Evolutionary conservation across 2,888 invertebrate genomes (phyloP).

Genomic region (Venusia cambrica): DNA sequence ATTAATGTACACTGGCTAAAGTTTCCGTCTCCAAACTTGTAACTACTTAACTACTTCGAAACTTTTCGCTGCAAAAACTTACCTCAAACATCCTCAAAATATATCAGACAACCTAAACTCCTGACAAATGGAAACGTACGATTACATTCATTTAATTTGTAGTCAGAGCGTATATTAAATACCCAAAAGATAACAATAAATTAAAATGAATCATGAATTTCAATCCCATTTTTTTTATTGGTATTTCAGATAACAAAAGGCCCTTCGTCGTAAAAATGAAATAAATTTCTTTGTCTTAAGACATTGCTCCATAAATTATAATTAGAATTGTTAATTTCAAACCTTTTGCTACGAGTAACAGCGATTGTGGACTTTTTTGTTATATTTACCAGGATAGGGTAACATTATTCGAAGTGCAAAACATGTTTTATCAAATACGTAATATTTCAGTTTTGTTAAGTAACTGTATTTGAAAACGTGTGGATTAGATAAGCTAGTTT

Average conservation of each 20-base stretch:
- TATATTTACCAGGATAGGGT: constrained; percentile 2
- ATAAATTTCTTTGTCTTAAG: constrained; percentile 14
- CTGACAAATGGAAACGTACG: no score
- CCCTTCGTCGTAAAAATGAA: constrained; percentile 12
- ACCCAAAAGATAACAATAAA: constrained; percentile 17
- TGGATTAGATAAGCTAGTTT: background rate
- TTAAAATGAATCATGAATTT: constrained; percentile 17
- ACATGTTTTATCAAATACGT: no score
- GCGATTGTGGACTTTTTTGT: constrained; percentile 4
- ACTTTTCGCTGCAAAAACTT: constrained; percentile 32
- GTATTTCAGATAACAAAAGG: constrained; percentile 13
- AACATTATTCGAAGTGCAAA: no score
- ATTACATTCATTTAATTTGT: no score
- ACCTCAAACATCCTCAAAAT: no score
- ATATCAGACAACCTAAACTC: no score
- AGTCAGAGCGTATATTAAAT: constrained; percentile 12
- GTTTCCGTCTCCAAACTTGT: constrained; percentile 29
- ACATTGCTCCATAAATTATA: constrained; percentile 12
- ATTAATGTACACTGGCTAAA: constrained; percentile 35
- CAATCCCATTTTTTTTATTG: constrained; percentile 15
- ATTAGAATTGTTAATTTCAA: constrained; percentile 18
- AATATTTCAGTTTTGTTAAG: no score
- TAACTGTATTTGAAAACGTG: no score
- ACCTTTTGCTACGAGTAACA: constrained; percentile 8
- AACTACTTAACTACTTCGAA: constrained; percentile 34